Base-by-base conservation (phyloP, 2,888 invertebrate species). In the Drosophila rubida region DNA sequence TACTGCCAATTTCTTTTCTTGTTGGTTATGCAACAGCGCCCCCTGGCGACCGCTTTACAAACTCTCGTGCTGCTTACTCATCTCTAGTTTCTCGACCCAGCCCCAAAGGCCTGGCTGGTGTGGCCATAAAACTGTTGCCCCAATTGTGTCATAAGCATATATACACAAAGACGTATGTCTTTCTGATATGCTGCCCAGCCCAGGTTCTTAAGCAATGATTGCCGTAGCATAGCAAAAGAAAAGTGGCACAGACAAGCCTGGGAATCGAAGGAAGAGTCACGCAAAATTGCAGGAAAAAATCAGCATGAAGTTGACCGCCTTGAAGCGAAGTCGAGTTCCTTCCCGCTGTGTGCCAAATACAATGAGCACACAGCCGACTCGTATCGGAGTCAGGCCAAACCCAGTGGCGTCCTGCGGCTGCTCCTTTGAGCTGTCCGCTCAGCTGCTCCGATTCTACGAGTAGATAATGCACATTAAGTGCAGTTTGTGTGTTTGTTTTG, bases 141-240 rank as follows among this genome's bases (percentile, higher is more conserved):
- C 71, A 72, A 69, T 84, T 88, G 64, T 76, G 88, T 80, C 84
- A 88, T 69, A 78, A 87, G 62, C 66, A 61, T 53, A 57, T 4
- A 32, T 3, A 30, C 11, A 30, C 27, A 32, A 64, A n/a, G n/a
- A n/a, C n/a, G n/a, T 60, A 69, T 66, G 66, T 51, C 62, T 58
- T 67, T 67, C 57, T 70, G 60, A 67, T 80, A 64, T 64, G 66
- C 64, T 46, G 45, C 32, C 41, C 58, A 42, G 32, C 51, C 50
- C 50, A 51, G 7, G 27, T 9, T 49, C 44, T n/a, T 9, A 27
- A 19, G 45, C 57, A 63, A 55, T 63, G 51, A 44, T 65, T 57
- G 45, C 23, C 54, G 57, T 50, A 32, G 13, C 27, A n/a, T 19
- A 2, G 27, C 16, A 2, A 54, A 13, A 22, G 7, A 16, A 39